A percentile compares a stretch with the other conserved stretches of the same genome.
Conservation (phyloP, 2,113 vertebrate species). For the Zosterops lateralis region DNA sequence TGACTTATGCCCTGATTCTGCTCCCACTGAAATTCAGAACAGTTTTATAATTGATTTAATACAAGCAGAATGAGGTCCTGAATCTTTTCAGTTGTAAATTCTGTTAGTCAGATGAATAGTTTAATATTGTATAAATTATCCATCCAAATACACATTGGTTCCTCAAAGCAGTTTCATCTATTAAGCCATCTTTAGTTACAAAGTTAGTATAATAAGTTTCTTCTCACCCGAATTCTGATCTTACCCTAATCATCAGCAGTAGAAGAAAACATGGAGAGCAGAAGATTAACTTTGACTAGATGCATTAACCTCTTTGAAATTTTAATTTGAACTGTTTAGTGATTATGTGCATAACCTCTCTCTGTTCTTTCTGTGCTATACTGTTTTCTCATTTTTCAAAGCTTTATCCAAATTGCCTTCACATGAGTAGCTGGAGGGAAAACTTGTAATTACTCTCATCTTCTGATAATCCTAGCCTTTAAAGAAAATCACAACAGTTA, state of each 20-base stretch:
- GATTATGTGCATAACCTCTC: neutral
- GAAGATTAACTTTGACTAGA: neutral
- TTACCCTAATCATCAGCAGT: neutral
- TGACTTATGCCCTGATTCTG: neutral
- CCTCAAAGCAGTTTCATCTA: neutral
- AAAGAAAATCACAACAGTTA: neutral
- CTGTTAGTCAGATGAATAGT: neutral
- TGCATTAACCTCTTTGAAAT: slow-evolving; percentile 11
- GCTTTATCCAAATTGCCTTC: neutral
- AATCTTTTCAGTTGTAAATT: neutral
- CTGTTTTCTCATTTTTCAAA: neutral
- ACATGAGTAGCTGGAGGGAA: neutral
- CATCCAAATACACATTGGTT: neutral
- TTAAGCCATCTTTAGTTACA: neutral
- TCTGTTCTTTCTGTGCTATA: neutral
- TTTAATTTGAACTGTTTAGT: neutral
- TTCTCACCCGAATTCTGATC: neutral
- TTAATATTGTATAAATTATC: neutral
- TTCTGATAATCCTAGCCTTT: neutral
- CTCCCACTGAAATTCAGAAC: neutral
- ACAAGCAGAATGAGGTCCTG: neutral
- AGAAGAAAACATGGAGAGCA: neutral
- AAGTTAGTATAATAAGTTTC: neutral
- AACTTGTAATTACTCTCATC: neutral
- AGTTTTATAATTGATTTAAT: neutral